Base-by-base conservation (phyloP, 1,140 invertebrate genomes). In the Drosophila tani region DNA sequence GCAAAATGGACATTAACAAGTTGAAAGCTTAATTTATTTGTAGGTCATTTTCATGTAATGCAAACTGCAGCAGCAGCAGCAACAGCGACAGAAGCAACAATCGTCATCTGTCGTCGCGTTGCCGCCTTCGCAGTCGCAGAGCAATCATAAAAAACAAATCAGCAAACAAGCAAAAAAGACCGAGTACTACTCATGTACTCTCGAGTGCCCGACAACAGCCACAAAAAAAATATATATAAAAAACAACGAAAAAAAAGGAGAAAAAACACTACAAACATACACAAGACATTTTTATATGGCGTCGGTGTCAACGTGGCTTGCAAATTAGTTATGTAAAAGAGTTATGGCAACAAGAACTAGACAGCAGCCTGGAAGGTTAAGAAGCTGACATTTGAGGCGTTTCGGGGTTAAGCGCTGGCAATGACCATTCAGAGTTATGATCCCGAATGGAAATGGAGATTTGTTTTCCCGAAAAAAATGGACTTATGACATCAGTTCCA, bases 1-100 rank as follows among this genome's bases (percentile, higher is more conserved):
- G 21, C 53, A 40, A 60, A 57, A 53, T 45, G 57, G n/a, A 47
- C 65, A 70, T 70, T 78, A 78, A 78, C 65, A 40, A 70, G 49
- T 45, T 81, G 77, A 64, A 63, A 71, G 68, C 60, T 81, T 60
- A 79, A 86, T 79, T 85, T 82, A 82, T 85, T 86, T 85, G 75
- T 86, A 85, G 82, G 78, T 85, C 82, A 86, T 85, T 85, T 85
- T 85, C 79, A 86, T 85, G 82, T 79, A 81, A 85, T 81, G 60
- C 74, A 58, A 80, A 59, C 69, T 79, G 56, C 49, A 63, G 57
- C 76, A 82, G 62, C 55, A 40, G 5, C 50, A 24, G 45, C 57
- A 53, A 35, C 49, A 19, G 15, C 41, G 46, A n/a, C 40, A 14
- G 45, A 27, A 51, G n/a, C 77, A 51, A 53, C 43, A 38, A 67